Evolutionary conservation across 2,888 invertebrate genomes (phyloP).

Genomic region (Embidobia sp.): DNA sequence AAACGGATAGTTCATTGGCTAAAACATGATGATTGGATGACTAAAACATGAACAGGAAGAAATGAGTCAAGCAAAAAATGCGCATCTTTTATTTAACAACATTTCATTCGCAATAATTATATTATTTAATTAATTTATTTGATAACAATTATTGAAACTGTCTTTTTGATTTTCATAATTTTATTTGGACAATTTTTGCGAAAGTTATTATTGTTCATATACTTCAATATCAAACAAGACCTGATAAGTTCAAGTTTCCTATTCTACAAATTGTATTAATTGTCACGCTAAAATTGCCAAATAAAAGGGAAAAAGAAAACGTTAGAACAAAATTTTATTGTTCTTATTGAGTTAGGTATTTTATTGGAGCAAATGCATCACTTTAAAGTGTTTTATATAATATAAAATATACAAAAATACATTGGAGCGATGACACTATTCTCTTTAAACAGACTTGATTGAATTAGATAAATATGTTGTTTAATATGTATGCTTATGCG

Average conservation of each 20-base stretch:
- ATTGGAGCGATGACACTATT: conserved; percentile 80
- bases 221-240: no score
- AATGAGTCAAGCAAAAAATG: conserved; percentile 45
- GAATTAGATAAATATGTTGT: conserved; percentile 68
- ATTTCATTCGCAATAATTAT: no score
- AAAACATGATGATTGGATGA: conserved; percentile 55
- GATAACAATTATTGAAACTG: no score
- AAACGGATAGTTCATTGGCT: conserved; percentile 78
- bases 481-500: conserved; percentile 56
- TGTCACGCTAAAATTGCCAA: conserved; percentile 34
- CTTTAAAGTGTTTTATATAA: conserved; percentile 75
- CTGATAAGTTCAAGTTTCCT: no score
- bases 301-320: conserved; percentile 11
- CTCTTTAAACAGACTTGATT: conserved; percentile 64
- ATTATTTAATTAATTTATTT: no score
- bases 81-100: no score
- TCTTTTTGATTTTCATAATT: conserved; percentile 46
- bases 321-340: no score
- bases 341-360: no score
- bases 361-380: conserved; percentile 52
- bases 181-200: conserved; percentile 18
- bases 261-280: conserved; percentile 9
- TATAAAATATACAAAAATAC: conserved; percentile 82
- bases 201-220: no score
- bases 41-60: conserved; percentile 17